These are phyloP conservation scores for Sebastes miniatus DNA, from an alignment of 2,797 vertebrate genomes.

Conservation along the genomic window DNA sequence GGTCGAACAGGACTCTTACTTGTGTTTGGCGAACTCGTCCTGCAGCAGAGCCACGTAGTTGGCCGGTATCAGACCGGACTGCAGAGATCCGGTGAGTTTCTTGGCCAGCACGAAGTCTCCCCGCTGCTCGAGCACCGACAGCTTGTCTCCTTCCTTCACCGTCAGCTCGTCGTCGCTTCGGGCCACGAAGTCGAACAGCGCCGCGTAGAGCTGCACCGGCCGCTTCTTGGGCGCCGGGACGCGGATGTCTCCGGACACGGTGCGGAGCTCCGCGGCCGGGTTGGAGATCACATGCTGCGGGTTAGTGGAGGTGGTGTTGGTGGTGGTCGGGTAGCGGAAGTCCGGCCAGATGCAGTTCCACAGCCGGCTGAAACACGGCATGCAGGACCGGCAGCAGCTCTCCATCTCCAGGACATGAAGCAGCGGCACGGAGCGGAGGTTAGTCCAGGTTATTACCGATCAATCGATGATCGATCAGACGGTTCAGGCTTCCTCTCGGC, in stretches of 20 bases:
- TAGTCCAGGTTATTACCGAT: no score
- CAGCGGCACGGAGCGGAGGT: no score
- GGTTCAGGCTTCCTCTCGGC: no score
- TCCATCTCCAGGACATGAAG: slow-evolving; percentile 82
- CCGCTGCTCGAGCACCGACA: slow-evolving; percentile 88
- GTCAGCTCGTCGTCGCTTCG: slow-evolving; percentile 87
- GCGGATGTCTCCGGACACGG: slow-evolving; percentile 78
- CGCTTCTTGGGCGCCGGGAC: slow-evolving; percentile 73
- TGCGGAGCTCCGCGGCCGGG: slow-evolving; percentile 72
- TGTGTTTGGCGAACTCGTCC: slow-evolving; percentile 85
- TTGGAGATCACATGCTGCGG: slow-evolving; percentile 57
- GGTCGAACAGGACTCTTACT: slow-evolving; percentile 77
- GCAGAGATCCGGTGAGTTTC: slow-evolving; percentile 84
- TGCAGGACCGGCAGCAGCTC: slow-evolving; percentile 85
- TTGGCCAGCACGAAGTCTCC: slow-evolving; percentile 87
- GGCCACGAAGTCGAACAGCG: slow-evolving; percentile 88
- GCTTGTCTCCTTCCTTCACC: slow-evolving; percentile 86
- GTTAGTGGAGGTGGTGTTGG: background rate
- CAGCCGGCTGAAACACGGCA: slow-evolving; percentile 84
- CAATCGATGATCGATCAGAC: no score
- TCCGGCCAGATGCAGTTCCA: slow-evolving; percentile 91
- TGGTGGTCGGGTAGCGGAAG: slow-evolving; percentile 58
- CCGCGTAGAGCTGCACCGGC: slow-evolving; percentile 83
- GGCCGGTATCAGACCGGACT: slow-evolving; percentile 87
- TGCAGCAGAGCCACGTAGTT: slow-evolving; percentile 86